These are phyloP conservation scores for Echiichthys vipera DNA, from an alignment of 2,797 vertebrate species.

Conservation along the genomic window DNA sequence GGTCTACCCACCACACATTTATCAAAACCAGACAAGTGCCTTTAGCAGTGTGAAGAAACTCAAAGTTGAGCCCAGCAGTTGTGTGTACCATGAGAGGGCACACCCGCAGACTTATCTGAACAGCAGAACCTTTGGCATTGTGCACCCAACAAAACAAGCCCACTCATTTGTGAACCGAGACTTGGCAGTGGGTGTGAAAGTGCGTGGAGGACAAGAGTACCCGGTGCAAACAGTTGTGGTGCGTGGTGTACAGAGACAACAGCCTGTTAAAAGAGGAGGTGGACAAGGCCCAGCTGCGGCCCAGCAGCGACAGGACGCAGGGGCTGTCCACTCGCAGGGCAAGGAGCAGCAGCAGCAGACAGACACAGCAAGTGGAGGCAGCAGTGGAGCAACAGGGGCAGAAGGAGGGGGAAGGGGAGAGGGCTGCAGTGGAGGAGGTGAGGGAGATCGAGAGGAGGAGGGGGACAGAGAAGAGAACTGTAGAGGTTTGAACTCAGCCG, in stretches of 20 bases:
- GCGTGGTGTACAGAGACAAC: slow-evolving; percentile 89
- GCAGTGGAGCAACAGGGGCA: slow-evolving; percentile 82
- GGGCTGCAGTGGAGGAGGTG: slow-evolving; percentile 74
- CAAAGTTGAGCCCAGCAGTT: slow-evolving; percentile 98
- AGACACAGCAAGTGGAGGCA: slow-evolving; percentile 81
- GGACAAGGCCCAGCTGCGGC: slow-evolving; percentile 62
- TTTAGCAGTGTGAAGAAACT: slow-evolving; percentile 99
- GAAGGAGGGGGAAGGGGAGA: slow-evolving; percentile 80
- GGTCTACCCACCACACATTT: slow-evolving; percentile 99
- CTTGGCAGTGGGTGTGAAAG: slow-evolving; percentile 85
- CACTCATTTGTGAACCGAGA: slow-evolving; percentile 91
- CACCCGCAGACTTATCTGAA: slow-evolving; percentile 94
- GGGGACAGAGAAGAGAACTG: slow-evolving; percentile 78
- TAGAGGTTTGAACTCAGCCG: slow-evolving; percentile 87
- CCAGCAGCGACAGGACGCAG: slow-evolving; percentile 68
- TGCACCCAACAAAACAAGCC: slow-evolving; percentile 89
- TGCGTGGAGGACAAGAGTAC: slow-evolving; percentile 88
- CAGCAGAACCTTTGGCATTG: slow-evolving; percentile 93
- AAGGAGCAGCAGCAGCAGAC: slow-evolving; percentile 78
- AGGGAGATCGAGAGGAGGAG: slow-evolving; percentile 64
- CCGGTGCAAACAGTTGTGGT: slow-evolving; percentile 93
- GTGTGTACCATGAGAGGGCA: slow-evolving; percentile 96
- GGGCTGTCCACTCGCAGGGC: slow-evolving; percentile 75
- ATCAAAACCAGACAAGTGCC: slow-evolving; percentile 99
- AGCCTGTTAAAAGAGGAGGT: slow-evolving; percentile 66